Evolutionary conservation across 2,113 vertebrate genomes (phyloP), one percentile per base, ranked within the genome.

Genomic region (Colaptes auratus): DNA sequence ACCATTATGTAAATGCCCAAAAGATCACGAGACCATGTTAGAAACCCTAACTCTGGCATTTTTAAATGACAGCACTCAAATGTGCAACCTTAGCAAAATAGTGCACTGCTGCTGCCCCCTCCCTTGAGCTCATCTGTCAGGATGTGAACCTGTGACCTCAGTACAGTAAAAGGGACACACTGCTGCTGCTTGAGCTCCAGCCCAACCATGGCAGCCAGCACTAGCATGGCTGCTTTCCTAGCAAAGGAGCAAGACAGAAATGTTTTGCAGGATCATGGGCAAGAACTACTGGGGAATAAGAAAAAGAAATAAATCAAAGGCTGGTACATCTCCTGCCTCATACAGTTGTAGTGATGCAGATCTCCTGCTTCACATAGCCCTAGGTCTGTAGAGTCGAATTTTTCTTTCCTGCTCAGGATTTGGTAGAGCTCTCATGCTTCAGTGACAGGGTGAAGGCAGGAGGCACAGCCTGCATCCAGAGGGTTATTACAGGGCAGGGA

Each of bases 401-500:
- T 75, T 88, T 12, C 14, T 82, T 94, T 35, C 46, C 15, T 21
- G 7, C 52, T 70, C 30, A 70, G n/a, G 33, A 92, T 65, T 82
- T 55, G 50, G 24, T 71, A 65, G 28, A 60, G 17, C 39, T 72
- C 48, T 25, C 2, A 2, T 42, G 71, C 63, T 76, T 39, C 87
- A 52, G 78, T 6, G 24, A 52, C 64, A 64, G 79, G 61, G 5
- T 50, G 46, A 66, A 82, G 61, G 56, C 70, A 7, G 6, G 33
- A 81, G 46, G 63, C 78, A 70, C 52, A 69, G 74, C 65, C 81
- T 79, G 83, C 27, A 64, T 67, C 50, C 92, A 71, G 89, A 90
- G 89, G 82, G 87, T 91, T 89, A 77, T 91, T 89, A 77, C 67
- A 50, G 64, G 7, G 36, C 75, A 18, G 16, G 79, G 86, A 93